Percentiles rank a stretch among this genome's conserved stretches.
Conservation (phyloP, 2,888 invertebrate species). For the Papilio demoleus region DNA sequence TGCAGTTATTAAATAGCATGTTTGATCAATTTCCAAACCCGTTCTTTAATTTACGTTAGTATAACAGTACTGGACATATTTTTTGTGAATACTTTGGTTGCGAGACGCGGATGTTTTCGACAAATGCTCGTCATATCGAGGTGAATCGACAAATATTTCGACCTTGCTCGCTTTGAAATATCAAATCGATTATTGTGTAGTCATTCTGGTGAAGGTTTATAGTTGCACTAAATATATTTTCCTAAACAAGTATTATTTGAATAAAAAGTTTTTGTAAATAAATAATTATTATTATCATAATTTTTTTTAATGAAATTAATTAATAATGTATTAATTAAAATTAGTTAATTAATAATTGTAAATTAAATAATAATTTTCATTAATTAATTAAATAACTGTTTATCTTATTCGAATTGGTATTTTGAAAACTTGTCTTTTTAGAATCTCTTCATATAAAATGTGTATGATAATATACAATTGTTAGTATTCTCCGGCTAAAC, state of each 20-base stretch:
- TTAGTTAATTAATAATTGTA: too few relatives aligned
- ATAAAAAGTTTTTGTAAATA: too few relatives aligned
- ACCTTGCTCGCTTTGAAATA: constrained; percentile 28
- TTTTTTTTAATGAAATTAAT: too few relatives aligned
- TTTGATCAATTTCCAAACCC: constrained; percentile 54
- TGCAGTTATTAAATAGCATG: constrained; percentile 57
- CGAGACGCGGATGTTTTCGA: constrained; percentile 35
- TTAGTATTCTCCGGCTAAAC: background rate
- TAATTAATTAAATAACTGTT: too few relatives aligned
- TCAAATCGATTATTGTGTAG: constrained; percentile 9
- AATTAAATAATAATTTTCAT: too few relatives aligned
- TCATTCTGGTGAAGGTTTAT: constrained; percentile 11
- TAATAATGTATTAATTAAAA: too few relatives aligned
- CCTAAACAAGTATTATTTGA: background rate
- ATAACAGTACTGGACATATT: constrained; percentile 43
- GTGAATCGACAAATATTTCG: constrained; percentile 35
- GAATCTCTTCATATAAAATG: background rate
- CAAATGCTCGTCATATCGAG: constrained; percentile 27
- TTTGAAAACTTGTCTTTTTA: background rate
- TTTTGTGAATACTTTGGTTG: constrained; percentile 42
- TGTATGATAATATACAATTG: background rate
- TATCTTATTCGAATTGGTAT: too few relatives aligned
- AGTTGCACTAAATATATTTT: background rate
- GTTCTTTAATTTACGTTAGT: constrained; percentile 44
- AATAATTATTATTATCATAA: too few relatives aligned